Evolutionary conservation across 2,888 invertebrate genomes (phyloP).

Genomic region (Himalopsyche tibetana): DNA sequence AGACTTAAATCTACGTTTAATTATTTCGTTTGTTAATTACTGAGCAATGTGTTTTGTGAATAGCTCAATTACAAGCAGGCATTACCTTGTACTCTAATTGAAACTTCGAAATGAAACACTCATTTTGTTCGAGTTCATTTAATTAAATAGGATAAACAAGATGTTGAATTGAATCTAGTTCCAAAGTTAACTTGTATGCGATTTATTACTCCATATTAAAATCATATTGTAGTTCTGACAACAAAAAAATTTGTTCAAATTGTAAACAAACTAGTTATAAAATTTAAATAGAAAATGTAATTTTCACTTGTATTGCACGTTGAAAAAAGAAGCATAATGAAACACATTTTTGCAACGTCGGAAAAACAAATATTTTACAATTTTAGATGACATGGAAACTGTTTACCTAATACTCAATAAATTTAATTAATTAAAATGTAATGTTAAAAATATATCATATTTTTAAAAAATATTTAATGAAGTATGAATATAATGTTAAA

Average conservation of each 20-base stretch:
- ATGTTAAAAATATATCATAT: neutral
- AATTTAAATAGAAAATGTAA: too few species aligned
- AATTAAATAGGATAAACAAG: neutral
- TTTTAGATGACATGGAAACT: too few species aligned
- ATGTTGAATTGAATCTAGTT: neutral
- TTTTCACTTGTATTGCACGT: too few species aligned
- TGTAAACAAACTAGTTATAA: too few species aligned
- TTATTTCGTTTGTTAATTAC: slow-evolving; percentile 9
- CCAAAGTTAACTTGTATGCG: neutral
- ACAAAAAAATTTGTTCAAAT: too few species aligned
- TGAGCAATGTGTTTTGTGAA: slow-evolving; percentile 32
- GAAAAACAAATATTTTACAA: too few species aligned
- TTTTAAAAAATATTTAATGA: neutral
- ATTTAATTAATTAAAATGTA: neutral
- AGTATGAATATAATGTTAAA: neutral
- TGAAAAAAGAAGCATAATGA: too few species aligned
- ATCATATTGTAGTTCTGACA: too few species aligned
- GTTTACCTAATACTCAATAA: neutral
- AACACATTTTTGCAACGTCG: too few species aligned
- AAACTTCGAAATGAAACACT: neutral
- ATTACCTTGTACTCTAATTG: neutral
- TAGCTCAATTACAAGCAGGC: neutral
- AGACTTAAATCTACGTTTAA: slow-evolving; percentile 4
- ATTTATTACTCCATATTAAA: too few species aligned
- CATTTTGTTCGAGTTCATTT: neutral